Evolutionary conservation across 2,888 invertebrate species (phyloP), one percentile per base, ranked within the genome.

Genomic region (Coelopa pilipes): DNA sequence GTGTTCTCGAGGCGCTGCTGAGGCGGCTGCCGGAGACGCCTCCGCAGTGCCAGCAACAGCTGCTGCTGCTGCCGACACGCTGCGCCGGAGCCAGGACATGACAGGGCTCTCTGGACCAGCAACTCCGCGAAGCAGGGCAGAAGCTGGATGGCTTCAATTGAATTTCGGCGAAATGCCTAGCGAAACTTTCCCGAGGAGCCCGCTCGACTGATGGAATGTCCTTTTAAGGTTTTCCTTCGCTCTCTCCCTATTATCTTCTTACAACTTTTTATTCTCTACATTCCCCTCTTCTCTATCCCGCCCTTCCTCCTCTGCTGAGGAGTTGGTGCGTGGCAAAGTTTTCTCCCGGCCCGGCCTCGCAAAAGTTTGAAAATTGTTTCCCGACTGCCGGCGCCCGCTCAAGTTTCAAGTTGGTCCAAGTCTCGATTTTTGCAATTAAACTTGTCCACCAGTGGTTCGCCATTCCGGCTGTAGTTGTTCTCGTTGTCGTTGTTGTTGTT

Each of bases 381-480:
- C n/a, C 53, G n/a, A 11, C 53, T 53, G 53, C n/a, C 53, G 53
- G 53, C n/a, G 15, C 13, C 15, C 13, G 53, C 53, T 53, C 53
- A 53, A 53, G 50, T 12, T 50, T 13, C 50, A 66, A 66, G 21
- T 66, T 47, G 49, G 21, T 45, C 5, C 66, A 66, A 50, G 66
- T 63, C 50, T 12, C 21, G 3, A 65, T 65, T 47, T 65, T 47
- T 66, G 24, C 66, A 53, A 53, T 53, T 53, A 53, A 53, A 53
- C 15, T 53, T 13, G 53, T 15, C 53, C 53, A 53, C 13, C 53
- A 53, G 53, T 53, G 13, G 53, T 49, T 49, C 10, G 49, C 49
- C 49, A 49, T 49, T 49, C 49, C 49, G 13, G 13, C 10, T 10
- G 49, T 49, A 13, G 49, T 53, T 15, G 53, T 11, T 53, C n/a